Base-by-base conservation (phyloP, 2,888 invertebrate genomes). In the Eudemis profundana region DNA sequence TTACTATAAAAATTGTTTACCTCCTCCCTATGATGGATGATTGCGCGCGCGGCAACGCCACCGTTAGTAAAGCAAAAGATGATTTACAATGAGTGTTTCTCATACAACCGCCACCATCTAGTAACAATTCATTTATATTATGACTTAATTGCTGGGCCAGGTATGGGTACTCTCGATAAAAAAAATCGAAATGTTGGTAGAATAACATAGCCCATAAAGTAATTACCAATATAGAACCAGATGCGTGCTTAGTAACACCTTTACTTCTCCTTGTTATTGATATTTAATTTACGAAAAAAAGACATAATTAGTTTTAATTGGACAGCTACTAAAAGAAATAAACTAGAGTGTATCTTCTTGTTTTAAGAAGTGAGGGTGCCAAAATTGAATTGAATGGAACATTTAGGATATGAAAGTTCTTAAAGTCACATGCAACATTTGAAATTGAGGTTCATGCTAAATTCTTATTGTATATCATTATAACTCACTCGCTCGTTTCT, bases 401-500 rank as follows among this genome's bases (percentile, higher is more conserved):
- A 27, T 36, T 27, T 29, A 33, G 36, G 53, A 14, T 42, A 54
- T 38, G 3, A 0, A 36, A 33, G 49, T 14, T 17, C 21, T 57
- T 29, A 8, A 49, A 15, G 21, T 23, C 10, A 12, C 66, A 66
- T 66, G 66, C 66, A 56, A 61, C 19, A 50, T 47, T 54, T 7
- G 56, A 53, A 47, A 44, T 23, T 49, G 14, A 23, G 46, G 50
- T 14, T 21, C 68, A 70, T 68, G 69, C 71, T 56, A n/a, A n/a
- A n/a, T 29, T 47, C 19, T 50, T 21, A 38, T 14, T 27, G 14
- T 33, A 21, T 47, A 15, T 27, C 33, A 62, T 54, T 44, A 33
- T 38, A 64, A 93, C 94, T 94, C 82, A 94, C 94, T 94, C 94
- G 93, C 93, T 93, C 36, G 94, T 93, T 80, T 94, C 94, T 27